Evolutionary conservation across 2,113 vertebrate genomes (phyloP), one percentile per base, ranked within the genome.

Genomic region (Oostethus manadensis): DNA sequence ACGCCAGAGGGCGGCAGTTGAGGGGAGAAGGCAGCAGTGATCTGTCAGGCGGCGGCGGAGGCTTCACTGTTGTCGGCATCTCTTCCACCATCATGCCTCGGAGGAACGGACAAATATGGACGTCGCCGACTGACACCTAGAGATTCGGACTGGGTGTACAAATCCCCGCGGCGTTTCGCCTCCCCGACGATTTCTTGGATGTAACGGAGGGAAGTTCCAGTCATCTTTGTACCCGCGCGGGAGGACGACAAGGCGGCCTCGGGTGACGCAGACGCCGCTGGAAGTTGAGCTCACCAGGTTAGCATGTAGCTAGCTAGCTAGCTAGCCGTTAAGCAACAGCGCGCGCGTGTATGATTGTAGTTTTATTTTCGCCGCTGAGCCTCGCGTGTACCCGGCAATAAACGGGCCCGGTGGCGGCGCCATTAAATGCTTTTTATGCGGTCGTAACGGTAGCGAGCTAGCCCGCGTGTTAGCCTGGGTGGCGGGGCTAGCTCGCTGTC

Each of bases 101-200:
- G 23, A 47, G 10, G 44, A 48, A 78, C 75, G 80, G 71, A 77
- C 62, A 33, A 26, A 58, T 71, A 82, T 79, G 76, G 76, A 55
- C 18, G 51, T 20, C 51, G 7, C 66, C 44, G 43, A 51, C 47
- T 69, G 74, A 81, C 18, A 62, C 74, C 35, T 66, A 14, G 16
- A 51, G 63, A 74, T 59, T 33, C 55, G 54, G 70, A 71, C 61
- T 70, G 74, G 72, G 80, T 63, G 8, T 74, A 56, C 44, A 43
- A 15, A 4, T n/a, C n/a, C 1, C 10, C 9, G 3, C 44, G 5
- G 29, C 44, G 3, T 13, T 50, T 8, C 57, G 11, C 63, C 21
- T 6, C n/a, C 17, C 21, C 15, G 8, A 14, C 60, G 53, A 55
- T 67, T 10, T 13, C 9, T 8, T 20, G 62, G 54, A 65, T 42